A percentile compares a stretch with the other conserved stretches of the same genome.
phyloP scores from a whole-genome alignment of 2,113 vertebrate species.

The Gymnogyps californianus region DNA sequence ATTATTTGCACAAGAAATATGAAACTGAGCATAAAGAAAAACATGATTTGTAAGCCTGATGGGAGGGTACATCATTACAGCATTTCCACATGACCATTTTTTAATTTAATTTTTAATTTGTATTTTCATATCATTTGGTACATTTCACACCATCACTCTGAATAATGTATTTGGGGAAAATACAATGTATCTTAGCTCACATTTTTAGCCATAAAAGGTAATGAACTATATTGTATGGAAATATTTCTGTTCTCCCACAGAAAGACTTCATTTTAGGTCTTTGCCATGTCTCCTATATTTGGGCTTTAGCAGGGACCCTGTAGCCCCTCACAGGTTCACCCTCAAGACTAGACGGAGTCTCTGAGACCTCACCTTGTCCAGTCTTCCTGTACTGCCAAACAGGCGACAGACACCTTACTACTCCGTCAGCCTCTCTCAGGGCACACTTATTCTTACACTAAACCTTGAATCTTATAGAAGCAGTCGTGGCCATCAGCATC shows the following conservation, averaged over 20 bases:
- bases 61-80: neutral
- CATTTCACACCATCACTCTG: neutral
- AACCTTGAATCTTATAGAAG: neutral
- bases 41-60: neutral
- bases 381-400: accelerated
- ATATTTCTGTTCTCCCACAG: neutral
- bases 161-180: neutral
- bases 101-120: neutral
- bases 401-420: neutral
- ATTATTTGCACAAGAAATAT: neutral
- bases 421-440: neutral
- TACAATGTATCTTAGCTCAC: neutral
- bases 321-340: accelerated
- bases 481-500: accelerated
- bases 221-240: accelerated
- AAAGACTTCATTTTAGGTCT: neutral
- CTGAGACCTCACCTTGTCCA: accelerated
- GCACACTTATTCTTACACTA: neutral
- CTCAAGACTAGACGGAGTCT: accelerated
- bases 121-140: neutral
- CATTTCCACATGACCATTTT: neutral
- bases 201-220: neutral
- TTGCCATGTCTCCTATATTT: accelerated
- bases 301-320: too few relatives aligned
- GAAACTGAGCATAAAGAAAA: neutral